Evolutionary conservation across 1,140 invertebrate species (phyloP).

Genomic region (Leucophenga varia): DNA sequence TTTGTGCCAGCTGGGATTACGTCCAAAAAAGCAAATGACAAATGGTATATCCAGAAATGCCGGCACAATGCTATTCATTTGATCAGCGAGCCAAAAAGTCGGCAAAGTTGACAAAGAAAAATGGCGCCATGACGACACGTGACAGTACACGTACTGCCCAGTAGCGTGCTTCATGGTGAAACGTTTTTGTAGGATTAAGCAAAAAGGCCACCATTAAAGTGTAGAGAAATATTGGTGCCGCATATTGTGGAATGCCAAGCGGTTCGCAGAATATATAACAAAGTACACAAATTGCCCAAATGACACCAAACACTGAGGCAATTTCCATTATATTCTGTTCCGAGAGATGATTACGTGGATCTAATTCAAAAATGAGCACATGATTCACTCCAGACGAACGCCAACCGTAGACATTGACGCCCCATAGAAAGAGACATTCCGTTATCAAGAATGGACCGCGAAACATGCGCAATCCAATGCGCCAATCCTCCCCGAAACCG

Average conservation of each 20-base stretch:
- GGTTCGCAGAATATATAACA: constrained; percentile 70
- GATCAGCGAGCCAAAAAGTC: constrained; percentile 99
- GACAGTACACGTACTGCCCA: constrained; percentile 62
- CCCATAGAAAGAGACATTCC: constrained; percentile 82
- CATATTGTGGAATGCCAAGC: constrained; percentile 75
- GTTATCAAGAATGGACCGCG: constrained; percentile 81
- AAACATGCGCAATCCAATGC: constrained; percentile 69
- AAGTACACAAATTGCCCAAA: constrained; percentile 75
- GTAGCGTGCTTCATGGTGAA: constrained; percentile 75
- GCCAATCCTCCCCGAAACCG: constrained; percentile 53
- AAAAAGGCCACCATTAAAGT: constrained; percentile 72
- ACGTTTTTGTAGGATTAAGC: constrained; percentile 77
- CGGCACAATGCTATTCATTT: constrained; percentile 90
- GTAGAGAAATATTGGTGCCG: constrained; percentile 74
- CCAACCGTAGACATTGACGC: constrained; percentile 90
- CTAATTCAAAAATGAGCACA: constrained; percentile 90
- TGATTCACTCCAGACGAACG: constrained; percentile 80
- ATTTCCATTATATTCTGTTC: constrained; percentile 89
- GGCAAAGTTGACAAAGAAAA: constrained; percentile 94
- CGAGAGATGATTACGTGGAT: constrained; percentile 83
- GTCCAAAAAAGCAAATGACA: constrained; percentile 80
- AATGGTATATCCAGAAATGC: constrained; percentile 94
- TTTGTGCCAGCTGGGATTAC: constrained; percentile 70
- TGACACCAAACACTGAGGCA: constrained; percentile 79
- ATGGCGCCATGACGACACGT: constrained; percentile 86